phyloP scores from a whole-genome alignment of 1,140 invertebrate species.

The Conus betulinus region DNA sequence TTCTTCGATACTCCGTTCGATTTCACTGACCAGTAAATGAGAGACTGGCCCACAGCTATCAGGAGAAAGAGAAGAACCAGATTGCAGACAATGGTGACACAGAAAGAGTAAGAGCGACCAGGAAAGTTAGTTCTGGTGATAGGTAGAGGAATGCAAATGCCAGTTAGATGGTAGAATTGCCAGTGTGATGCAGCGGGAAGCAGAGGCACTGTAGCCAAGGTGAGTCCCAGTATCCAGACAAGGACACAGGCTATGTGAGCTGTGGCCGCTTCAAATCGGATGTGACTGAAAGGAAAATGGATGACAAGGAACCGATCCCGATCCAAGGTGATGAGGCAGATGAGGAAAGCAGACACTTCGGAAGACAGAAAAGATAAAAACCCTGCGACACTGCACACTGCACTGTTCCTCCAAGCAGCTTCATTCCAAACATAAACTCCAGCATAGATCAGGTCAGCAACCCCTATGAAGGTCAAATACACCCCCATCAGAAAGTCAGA shows the following conservation, averaged over 20 bases:
- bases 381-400: background rate
- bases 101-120: background rate
- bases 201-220: background rate
- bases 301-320: conserved; percentile 23
- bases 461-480: background rate
- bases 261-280: background rate
- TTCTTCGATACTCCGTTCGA: background rate
- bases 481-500: conserved; percentile 23
- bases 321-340: conserved; percentile 21
- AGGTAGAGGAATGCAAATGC: conserved; percentile 19
- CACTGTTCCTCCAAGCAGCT: background rate
- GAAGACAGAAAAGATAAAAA: conserved; percentile 6
- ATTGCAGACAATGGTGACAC: background rate
- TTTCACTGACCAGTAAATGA: conserved; percentile 19
- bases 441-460: background rate
- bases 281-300: background rate
- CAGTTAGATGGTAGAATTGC: conserved; percentile 15
- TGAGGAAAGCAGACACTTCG: conserved; percentile 13
- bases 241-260: background rate
- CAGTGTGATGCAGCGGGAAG: background rate
- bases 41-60: background rate
- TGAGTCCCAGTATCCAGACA: background rate
- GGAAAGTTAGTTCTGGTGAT: background rate
- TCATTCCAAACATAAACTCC: conserved; percentile 7
- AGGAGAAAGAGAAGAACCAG: background rate